phyloP scores from a whole-genome alignment of 2,888 invertebrate species.

The Dryocosmus kuriphilus region DNA sequence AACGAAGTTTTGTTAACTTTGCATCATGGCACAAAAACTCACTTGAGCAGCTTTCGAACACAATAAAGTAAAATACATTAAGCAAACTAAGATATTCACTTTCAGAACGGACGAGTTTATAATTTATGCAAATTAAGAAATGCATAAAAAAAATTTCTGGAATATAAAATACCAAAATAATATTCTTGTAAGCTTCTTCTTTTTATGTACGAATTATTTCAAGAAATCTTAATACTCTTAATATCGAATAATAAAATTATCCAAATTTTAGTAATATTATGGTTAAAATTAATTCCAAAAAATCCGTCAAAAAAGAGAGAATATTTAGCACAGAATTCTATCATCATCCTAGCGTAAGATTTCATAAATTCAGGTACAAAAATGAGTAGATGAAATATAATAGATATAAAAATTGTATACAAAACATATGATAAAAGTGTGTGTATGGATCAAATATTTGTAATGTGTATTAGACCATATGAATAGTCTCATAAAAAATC shows the following conservation, averaged over 20 bases:
- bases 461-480: background rate
- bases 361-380: slow-evolving; percentile 22
- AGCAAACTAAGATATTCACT: background rate
- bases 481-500: background rate
- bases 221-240: background rate
- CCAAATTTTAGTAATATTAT: background rate
- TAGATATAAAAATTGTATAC: background rate
- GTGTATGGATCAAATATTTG: background rate
- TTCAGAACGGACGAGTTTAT: background rate
- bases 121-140: background rate
- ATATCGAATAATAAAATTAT: background rate
- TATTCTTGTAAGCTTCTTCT: background rate
- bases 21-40: slow-evolving; percentile 49
- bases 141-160: no score
- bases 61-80: slow-evolving; percentile 35
- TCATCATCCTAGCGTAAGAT: background rate
- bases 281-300: background rate
- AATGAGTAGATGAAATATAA: background rate
- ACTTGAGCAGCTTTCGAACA: slow-evolving; percentile 33
- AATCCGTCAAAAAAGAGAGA: background rate
- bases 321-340: background rate
- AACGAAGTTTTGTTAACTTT: slow-evolving; percentile 21
- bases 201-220: background rate
- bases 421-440: background rate
- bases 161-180: no score